Conservation (phyloP, 2,888 invertebrate genomes). For the Eupithecia vulgata region DNA sequence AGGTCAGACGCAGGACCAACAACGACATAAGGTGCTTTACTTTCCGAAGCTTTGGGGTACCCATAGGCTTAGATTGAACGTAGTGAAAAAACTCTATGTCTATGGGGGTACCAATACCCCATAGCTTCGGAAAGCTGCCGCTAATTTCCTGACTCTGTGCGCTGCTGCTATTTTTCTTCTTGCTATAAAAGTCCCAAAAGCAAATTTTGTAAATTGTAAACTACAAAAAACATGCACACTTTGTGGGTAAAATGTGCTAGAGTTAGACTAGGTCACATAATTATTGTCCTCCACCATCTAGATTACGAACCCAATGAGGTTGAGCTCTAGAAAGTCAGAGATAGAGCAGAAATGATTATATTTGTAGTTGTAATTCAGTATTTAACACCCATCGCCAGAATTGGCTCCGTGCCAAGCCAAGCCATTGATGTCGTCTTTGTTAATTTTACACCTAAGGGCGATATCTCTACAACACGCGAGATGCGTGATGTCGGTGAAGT, state of each 20-base stretch:
- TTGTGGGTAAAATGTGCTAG: neutral
- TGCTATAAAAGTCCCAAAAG: too few species aligned
- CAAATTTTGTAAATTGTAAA: too few species aligned
- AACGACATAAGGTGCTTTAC: too few species aligned
- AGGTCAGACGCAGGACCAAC: too few species aligned
- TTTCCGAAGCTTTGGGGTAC: too few species aligned
- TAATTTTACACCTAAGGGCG: conserved; percentile 24
- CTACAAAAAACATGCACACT: too few species aligned
- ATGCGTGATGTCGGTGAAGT: neutral
- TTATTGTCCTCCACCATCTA: neutral
- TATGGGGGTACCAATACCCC: too few species aligned
- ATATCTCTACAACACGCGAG: neutral
- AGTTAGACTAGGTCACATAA: neutral
- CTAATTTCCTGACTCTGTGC: too few species aligned
- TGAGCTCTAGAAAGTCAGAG: neutral
- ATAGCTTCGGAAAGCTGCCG: too few species aligned
- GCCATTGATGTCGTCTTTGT: conserved; percentile 19
- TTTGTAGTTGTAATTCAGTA: conserved; percentile 11
- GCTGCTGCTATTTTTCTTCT: too few species aligned
- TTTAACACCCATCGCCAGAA: conserved; percentile 6
- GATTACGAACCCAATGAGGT: neutral
- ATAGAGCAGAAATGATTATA: neutral
- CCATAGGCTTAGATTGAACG: too few species aligned
- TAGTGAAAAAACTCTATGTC: too few species aligned
- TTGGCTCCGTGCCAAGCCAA: neutral